Evolutionary conservation across 2,888 invertebrate genomes (phyloP), one percentile per base, ranked within the genome.

Genomic region (Gari tellinella): DNA sequence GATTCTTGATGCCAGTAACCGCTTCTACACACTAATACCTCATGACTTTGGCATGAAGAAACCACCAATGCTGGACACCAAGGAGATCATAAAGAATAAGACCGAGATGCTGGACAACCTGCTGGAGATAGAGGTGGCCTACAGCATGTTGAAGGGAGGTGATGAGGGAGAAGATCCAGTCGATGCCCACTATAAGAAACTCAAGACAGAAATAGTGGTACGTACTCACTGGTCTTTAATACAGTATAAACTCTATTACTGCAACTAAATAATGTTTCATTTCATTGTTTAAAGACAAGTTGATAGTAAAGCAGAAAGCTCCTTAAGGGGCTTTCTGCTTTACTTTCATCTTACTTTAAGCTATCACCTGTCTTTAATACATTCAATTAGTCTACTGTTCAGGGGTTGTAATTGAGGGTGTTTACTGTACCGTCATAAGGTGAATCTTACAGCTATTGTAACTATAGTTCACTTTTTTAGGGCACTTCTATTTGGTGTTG

Each of bases 111-210:
- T 99, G 75, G 97, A 99, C 86, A 96, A 95, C 78, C 92, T 99
- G 64, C 93, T 98, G 86, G 99, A 99, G 92, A 96, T 99, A 82
- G 98, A 99, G 93, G 95, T 98, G 57, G 99, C 99, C 0, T 99
- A 97, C 93, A 97, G 94, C 87, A 92, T 99, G 87, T 93, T 99
- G 87, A 95, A 95, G 68, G 86, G 85, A 88, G 92, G 94, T 53
- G 92, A 91, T 7, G 92, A 92, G 0, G 93, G 94, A 2, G 88
- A 90, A 70, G 93, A 94, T 88, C 95, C 96, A 0, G 92, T 98
- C 25, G 98, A 99, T 90, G 93, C 94, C 19, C 96, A 98, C 92
- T 99, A 99, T 91, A 94, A 95, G 65, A 96, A 97, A 89, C 93
- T 99, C 52, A 96, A 97, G 84, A 94, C 97, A 0, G 94, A 95